Conservation (phyloP, 2,113 vertebrate species). For the Bubo scandiacus region DNA sequence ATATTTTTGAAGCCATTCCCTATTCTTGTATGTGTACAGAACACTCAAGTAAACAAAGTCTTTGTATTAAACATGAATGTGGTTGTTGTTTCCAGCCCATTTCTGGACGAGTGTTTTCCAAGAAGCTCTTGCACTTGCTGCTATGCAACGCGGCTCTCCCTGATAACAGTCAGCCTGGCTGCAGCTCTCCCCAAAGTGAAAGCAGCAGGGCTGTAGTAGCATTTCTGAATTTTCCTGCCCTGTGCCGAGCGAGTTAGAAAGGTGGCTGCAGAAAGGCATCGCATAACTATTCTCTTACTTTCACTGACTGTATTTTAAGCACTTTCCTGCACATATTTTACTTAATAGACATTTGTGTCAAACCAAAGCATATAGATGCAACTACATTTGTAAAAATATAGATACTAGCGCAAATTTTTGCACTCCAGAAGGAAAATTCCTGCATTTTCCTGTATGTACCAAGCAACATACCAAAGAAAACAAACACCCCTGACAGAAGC, state of each 20-base stretch:
- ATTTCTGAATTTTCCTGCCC: neutral
- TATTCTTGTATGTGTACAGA: neutral
- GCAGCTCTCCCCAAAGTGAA: neutral
- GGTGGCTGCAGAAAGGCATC: neutral
- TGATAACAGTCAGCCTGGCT: neutral
- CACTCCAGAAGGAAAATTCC: neutral
- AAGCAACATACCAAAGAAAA: neutral
- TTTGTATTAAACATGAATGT: neutral
- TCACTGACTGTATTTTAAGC: neutral
- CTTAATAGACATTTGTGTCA: neutral
- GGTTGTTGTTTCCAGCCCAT: neutral
- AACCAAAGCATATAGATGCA: neutral
- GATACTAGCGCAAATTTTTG: neutral
- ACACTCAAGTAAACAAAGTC: neutral
- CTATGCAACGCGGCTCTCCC: neutral
- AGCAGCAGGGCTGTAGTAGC: neutral
- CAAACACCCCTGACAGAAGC: neutral
- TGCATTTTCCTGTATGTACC: neutral
- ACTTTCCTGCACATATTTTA: neutral
- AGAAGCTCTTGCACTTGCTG: neutral
- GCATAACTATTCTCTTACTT: neutral
- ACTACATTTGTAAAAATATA: neutral
- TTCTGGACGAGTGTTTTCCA: neutral
- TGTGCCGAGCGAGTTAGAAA: neutral
- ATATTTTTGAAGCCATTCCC: neutral